Conservation (phyloP, 2,797 vertebrate genomes). For the Catamblyrhynchus diadema region DNA sequence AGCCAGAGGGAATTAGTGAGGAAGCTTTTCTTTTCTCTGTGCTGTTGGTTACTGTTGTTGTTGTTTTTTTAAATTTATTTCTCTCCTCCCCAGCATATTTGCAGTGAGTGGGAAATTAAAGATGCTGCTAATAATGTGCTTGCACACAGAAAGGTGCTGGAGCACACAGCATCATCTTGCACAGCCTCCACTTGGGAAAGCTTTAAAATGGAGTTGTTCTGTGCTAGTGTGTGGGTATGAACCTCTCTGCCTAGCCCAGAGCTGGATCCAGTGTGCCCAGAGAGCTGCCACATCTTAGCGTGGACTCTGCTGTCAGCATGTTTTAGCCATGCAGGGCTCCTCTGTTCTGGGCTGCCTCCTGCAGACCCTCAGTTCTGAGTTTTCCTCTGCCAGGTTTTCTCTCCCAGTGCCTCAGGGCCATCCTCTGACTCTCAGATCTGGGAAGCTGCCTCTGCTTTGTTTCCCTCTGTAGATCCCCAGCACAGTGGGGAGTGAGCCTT, state of each 20-base stretch:
- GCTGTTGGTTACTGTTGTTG: not conserved
- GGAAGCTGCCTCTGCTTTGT: not conserved
- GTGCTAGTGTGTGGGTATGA: not conserved
- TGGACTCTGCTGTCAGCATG: not conserved
- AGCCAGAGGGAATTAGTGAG: not conserved
- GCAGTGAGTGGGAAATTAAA: not conserved
- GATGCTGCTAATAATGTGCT: not conserved
- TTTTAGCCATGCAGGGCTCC: not conserved
- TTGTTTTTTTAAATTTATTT: not conserved
- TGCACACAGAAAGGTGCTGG: not conserved
- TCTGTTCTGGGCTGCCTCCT: not conserved
- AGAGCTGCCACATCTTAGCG: not conserved
- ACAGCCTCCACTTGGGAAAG: not conserved
- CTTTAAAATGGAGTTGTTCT: not conserved
- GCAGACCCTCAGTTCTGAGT: not conserved
- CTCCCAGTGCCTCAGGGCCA: not conserved
- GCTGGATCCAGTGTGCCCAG: not conserved
- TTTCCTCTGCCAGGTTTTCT: not conserved
- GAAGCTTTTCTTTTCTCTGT: not conserved
- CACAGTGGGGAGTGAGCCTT: not conserved
- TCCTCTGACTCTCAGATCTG: not conserved
- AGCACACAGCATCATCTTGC: not conserved
- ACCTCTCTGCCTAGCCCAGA: not conserved
- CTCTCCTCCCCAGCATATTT: not conserved
- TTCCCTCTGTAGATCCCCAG: not conserved